phyloP scores from a whole-genome alignment of 1,140 invertebrate species.

The Cheumatopsyche charites region DNA sequence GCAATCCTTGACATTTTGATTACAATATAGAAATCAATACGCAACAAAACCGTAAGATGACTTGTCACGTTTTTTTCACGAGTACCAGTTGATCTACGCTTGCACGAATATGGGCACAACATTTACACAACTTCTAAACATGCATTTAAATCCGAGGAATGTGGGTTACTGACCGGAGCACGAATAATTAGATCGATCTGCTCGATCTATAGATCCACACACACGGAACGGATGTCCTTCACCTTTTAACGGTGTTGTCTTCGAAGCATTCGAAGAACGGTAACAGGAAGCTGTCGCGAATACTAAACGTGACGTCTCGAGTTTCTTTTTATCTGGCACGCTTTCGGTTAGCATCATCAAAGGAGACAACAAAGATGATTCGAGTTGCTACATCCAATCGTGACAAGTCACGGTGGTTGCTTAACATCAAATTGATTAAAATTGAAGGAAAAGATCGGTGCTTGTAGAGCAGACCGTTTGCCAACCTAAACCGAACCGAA shows the following conservation, averaged over 20 bases:
- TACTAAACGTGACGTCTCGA: constrained; percentile 5
- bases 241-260: constrained; percentile 10
- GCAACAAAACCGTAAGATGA: no score
- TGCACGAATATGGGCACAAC: no score
- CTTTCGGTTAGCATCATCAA: constrained; percentile 4
- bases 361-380: not conserved
- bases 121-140: no score
- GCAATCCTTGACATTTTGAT: no score
- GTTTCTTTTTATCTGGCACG: not conserved
- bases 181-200: not conserved
- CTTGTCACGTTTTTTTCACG: no score
- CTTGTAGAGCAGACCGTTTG: no score
- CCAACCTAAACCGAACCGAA: no score
- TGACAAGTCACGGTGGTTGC: not conserved
- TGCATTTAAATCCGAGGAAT: not conserved
- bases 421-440: no score
- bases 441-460: no score
- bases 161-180: constrained; percentile 6
- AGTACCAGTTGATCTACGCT: no score
- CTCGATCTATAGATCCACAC: not conserved
- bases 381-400: not conserved
- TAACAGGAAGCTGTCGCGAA: not conserved
- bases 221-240: constrained; percentile 25
- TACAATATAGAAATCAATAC: no score
- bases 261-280: not conserved